Evolutionary conservation across 2,113 vertebrate genomes (phyloP).

Genomic region (Anolis sagrei): DNA sequence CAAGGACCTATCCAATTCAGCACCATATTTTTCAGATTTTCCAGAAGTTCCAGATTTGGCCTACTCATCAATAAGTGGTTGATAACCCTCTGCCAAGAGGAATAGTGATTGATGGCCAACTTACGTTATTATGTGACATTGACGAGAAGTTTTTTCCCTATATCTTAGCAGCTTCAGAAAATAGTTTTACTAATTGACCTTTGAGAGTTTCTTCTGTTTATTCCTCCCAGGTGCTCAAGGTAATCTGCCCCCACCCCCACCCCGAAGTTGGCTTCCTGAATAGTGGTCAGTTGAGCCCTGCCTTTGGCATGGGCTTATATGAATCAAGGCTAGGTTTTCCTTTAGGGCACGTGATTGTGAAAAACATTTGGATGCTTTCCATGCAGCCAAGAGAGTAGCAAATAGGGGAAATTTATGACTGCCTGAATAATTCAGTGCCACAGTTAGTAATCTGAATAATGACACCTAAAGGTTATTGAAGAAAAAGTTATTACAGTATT

Average conservation of each 20-base stretch:
- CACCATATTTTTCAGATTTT: not conserved
- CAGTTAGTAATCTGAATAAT: constrained; percentile 8
- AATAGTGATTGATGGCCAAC: not conserved
- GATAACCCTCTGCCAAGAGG: not conserved
- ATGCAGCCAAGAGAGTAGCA: not conserved
- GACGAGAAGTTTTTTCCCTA: not conserved
- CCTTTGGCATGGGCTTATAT: constrained; percentile 58
- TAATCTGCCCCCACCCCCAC: constrained; percentile 9
- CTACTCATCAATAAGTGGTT: not conserved
- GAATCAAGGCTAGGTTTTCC: not conserved
- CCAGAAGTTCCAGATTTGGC: not conserved
- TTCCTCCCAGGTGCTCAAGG: constrained; percentile 25
- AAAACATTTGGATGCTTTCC: constrained; percentile 14
- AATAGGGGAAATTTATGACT: not conserved
- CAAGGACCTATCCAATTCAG: not conserved
- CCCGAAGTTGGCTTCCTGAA: constrained; percentile 49
- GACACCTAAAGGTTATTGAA: constrained; percentile 20
- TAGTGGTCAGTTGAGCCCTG: constrained; percentile 45
- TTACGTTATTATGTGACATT: not conserved
- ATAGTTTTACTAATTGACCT: not conserved
- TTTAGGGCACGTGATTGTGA: not conserved
- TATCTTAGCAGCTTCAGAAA: not conserved
- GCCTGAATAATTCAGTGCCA: constrained; percentile 23
- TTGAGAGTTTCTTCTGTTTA: constrained; percentile 26
- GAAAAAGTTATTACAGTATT: constrained; percentile 29